Base-by-base conservation (phyloP, 2,888 invertebrate genomes). In the Eubasilissa splendida region DNA sequence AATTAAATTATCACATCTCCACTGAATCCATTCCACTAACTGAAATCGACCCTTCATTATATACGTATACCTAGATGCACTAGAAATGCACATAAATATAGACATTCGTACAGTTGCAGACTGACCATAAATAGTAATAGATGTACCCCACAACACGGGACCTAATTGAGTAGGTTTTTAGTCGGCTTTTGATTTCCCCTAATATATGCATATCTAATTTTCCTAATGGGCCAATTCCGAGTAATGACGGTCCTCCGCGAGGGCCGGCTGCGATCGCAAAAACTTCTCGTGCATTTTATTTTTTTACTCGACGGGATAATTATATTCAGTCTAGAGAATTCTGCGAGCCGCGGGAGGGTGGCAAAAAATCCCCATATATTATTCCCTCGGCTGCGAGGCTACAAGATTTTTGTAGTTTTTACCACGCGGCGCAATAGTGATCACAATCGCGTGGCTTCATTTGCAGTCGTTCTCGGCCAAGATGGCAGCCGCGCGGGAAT, bases 321-420 rank as follows among this genome's bases (percentile, higher is more conserved):
- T 73, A 73, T 73, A 73, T 73, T 73, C 71, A 31, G 71, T 73
- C 71, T 73, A 73, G 71, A 73, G 71, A 58, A 73, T 73, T 73
- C 71, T 42, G 42, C 22, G 42, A 42, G 22, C 33, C 58, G 54
- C 71, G 71, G 56, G 71, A 33, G 71, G 71, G 71, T 56, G 71
- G 71, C 71, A 73, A 73, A 73, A 73, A 73, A 22, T 58, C 52
- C 54, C 52, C 70, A n/a, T 60, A 22, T 22, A 60, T 60, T 60
- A 60, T 42, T 42, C 42, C 42, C 42, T 42, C 42, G 4, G 42
- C 42, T 42, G 42, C 42, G 42, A 42, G 42, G 42, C 42, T 42
- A 42, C 42, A 42, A 42, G 42, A 42, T 42, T 42, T 42, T 42
- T 42, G 42, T 42, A 42, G 42, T 42, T 42, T 42, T 42, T 42